Percentiles rank a stretch among this genome's conserved stretches.
These are phyloP conservation scores for Sinella curviseta DNA, from an alignment of 1,140 invertebrate species.

Conservation along the genomic window DNA sequence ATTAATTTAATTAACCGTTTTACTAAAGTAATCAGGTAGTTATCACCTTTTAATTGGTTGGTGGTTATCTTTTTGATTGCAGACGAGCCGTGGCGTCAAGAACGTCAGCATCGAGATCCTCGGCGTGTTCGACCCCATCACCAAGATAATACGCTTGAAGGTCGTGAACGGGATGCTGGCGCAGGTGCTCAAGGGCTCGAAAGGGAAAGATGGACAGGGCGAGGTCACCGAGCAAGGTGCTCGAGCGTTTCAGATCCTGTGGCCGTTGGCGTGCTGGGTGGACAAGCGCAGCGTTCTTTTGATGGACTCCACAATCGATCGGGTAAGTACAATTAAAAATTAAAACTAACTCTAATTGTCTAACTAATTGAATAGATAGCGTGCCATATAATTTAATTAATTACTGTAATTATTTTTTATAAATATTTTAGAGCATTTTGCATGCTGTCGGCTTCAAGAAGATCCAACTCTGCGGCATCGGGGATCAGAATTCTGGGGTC, in stretches of 20 bases:
- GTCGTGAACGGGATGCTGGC: slow-evolving; percentile 72
- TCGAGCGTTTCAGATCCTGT: slow-evolving; percentile 63
- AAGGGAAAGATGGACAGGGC: neutral
- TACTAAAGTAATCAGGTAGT: too few species aligned
- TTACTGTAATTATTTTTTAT: neutral
- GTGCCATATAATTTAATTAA: neutral
- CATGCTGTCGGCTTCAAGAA: slow-evolving; percentile 75
- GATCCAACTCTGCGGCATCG: slow-evolving; percentile 66
- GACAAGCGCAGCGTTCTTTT: slow-evolving; percentile 73
- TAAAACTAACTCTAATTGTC: too few species aligned
- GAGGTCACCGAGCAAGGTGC: neutral
- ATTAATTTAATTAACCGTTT: slow-evolving; percentile 1
- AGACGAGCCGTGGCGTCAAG: slow-evolving; percentile 20
- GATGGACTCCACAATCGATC: slow-evolving; percentile 80
- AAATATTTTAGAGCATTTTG: slow-evolving; percentile 55
- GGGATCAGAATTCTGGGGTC: slow-evolving; percentile 32
- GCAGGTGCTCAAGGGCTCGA: neutral
- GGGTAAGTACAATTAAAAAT: slow-evolving; percentile 63
- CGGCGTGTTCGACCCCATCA: slow-evolving; percentile 73
- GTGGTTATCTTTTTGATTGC: neutral
- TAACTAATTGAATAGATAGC: neutral
- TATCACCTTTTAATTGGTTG: neutral
- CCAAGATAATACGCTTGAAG: slow-evolving; percentile 72
- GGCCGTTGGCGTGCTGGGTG: slow-evolving; percentile 73
- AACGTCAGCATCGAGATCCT: slow-evolving; percentile 83